Evolutionary conservation across 2,113 vertebrate species (phyloP), one percentile per base, ranked within the genome.

Genomic region (Antechinus flavipes): DNA sequence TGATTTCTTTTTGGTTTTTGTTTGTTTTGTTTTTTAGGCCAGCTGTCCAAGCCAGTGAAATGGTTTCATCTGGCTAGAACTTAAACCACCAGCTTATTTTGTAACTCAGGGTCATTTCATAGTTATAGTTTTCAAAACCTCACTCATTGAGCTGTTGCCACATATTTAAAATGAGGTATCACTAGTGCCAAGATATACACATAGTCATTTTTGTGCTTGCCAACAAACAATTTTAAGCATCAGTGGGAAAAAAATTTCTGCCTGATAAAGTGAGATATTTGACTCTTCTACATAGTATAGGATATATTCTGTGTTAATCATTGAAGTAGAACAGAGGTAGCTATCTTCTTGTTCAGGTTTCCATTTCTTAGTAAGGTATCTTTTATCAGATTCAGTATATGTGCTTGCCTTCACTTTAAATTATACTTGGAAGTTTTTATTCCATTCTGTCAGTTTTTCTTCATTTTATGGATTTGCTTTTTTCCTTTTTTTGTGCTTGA

Each of bases 361-460:
- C 68, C 68, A 42, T 42, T 84, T 84, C n/a, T 84, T 84, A 42
- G 61, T 76, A 76, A n/a, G 68, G 68, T 23, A 84, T 84, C 68
- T 42, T 76, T 76, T 84, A 84, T 84, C 68, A 42, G 35, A 42
- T 84, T 84, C 68, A 84, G 2, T 84, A 42, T 42, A 8, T 84
- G 35, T 84, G 19, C n/a, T 84, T 84, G 42, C 68, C 19, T 84
- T 84, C 68, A 84, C 42, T 84, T 84, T 42, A 84, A 84, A 42
- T 84, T 84, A 84, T 84, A 42, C 7, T 84, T 76, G 61, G 61
- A n/a, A 22, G 61, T n/a, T 76, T 76, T 84, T 84, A 84, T 84
- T 84, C n/a, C 90, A 56, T 56, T 92, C 26, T 61, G 91, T 22
- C 56, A 92, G 49, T 93, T 92, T 92, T 84, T 54, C 42, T 52